Percentiles rank a stretch among this genome's conserved stretches.
These are phyloP conservation scores for Actenoides hombroni DNA, from an alignment of 2,113 vertebrate genomes.

Conservation along the genomic window DNA sequence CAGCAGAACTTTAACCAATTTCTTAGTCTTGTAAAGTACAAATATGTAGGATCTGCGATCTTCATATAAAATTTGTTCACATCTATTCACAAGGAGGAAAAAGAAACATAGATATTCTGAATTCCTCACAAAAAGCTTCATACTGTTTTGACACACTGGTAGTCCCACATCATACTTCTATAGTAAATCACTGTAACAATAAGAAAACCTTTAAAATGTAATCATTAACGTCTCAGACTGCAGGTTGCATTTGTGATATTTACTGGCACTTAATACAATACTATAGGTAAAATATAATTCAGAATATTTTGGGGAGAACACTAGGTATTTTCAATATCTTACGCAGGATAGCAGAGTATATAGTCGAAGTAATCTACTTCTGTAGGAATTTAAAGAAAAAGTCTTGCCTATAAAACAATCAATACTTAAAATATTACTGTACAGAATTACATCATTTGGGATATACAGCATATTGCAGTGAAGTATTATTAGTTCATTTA, in stretches of 20 bases:
- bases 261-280: not conserved
- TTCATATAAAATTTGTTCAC: not conserved
- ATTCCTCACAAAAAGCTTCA: not conserved
- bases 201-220: not conserved
- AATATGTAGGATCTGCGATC: accelerated
- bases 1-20: not conserved
- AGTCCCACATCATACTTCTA: not conserved
- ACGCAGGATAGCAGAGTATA: not conserved
- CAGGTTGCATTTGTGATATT: not conserved
- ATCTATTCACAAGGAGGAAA: accelerated
- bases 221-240: not conserved
- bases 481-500: not conserved
- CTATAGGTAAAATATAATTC: not conserved
- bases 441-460: not conserved
- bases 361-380: not conserved
- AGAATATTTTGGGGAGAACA: not conserved
- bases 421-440: not conserved
- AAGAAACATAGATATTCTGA: not conserved
- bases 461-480: not conserved
- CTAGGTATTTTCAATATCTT: not conserved
- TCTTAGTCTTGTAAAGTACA: not conserved
- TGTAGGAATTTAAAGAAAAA: not conserved
- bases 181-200: not conserved
- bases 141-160: not conserved
- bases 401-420: not conserved